Evolutionary conservation across 2,888 invertebrate genomes (phyloP).

Genomic region (Adelphocoris suturalis): DNA sequence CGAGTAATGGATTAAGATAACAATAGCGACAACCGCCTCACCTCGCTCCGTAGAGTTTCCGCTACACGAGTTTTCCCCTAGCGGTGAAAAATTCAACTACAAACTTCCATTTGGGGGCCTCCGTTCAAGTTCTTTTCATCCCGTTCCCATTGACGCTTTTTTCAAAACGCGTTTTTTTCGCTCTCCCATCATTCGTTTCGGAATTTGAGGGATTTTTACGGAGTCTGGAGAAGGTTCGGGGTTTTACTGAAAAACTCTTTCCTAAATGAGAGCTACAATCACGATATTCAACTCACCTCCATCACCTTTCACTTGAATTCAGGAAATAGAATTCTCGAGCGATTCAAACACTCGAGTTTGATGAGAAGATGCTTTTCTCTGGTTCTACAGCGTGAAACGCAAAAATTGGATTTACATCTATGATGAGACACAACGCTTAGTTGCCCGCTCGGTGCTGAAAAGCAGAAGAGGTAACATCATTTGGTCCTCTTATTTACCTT

Average conservation of each 20-base stretch:
- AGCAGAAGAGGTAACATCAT: no score
- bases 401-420: slow-evolving; percentile 34
- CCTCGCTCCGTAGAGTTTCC: slow-evolving; percentile 2
- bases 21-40: slow-evolving; percentile 48
- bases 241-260: background rate
- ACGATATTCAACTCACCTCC: slow-evolving; percentile 18
- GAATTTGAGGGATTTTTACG: slow-evolving; percentile 7
- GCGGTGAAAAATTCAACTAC: slow-evolving; percentile 59
- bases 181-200: background rate
- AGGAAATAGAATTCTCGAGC: slow-evolving; percentile 5
- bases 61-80: slow-evolving; percentile 41
- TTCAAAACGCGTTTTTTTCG: background rate
- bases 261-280: slow-evolving; percentile 20
- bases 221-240: background rate
- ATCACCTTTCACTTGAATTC: slow-evolving; percentile 12
- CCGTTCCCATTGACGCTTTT: slow-evolving; percentile 30
- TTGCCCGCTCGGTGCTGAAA: no score
- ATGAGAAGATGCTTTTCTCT: background rate
- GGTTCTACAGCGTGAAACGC: background rate
- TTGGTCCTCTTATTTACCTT: no score
- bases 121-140: slow-evolving; percentile 31
- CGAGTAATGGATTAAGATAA: slow-evolving; percentile 51
- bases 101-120: slow-evolving; percentile 51
- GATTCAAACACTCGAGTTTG: background rate
- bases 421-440: background rate